Evolutionary conservation across 30 jellyfish, hydroid and myxozoan genomes (phyloP).

Genomic region (Hydractinia echinata): DNA sequence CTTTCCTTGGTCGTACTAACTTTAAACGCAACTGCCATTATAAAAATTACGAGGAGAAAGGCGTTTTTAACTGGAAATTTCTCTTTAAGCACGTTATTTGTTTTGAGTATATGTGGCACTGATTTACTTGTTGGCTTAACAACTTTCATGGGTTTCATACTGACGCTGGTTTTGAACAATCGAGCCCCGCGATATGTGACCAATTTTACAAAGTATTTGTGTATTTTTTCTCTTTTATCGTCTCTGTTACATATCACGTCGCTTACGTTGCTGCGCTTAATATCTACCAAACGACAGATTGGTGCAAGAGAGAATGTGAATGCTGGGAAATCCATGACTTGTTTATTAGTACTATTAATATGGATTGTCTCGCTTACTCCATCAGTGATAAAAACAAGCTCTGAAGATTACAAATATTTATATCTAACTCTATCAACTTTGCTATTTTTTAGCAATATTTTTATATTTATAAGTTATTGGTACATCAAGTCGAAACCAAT

Average conservation of each 20-base stretch:
- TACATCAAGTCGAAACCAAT: constrained; percentile 6
- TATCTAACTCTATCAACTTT: background rate
- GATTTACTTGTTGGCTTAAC: background rate
- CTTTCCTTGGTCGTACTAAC: constrained; percentile 4
- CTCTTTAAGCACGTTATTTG: background rate
- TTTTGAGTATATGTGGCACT: constrained; percentile 1
- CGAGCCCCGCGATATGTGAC: constrained; percentile 3
- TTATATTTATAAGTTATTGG: constrained; percentile 10
- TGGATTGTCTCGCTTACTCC: background rate
- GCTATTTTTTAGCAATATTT: constrained; percentile 1
- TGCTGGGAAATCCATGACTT: background rate
- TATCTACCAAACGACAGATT: background rate
- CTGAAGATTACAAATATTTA: background rate
- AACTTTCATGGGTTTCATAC: background rate
- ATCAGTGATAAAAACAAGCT: background rate
- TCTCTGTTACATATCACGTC: background rate
- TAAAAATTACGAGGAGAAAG: background rate
- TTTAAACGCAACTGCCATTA: background rate
- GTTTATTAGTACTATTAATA: background rate
- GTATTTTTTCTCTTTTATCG: background rate
- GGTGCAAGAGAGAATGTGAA: background rate
- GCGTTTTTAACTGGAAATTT: background rate
- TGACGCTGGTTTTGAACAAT: background rate
- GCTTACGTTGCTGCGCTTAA: background rate
- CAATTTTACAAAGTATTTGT: background rate